Conservation (phyloP, 2,797 vertebrate genomes). For the Phrynocephalus forsythii region DNA sequence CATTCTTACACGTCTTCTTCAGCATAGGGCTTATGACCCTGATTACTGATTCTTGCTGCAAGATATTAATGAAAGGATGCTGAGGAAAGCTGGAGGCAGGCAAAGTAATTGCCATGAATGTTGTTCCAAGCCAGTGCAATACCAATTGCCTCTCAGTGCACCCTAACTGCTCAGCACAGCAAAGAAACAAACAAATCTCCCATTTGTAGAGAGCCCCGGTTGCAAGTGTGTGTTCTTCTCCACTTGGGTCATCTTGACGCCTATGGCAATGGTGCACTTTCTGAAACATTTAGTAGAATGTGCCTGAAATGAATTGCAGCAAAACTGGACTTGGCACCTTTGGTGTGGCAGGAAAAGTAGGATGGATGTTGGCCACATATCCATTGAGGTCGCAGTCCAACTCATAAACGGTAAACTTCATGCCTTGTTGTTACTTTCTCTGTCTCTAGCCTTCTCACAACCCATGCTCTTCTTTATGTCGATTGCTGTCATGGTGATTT, state of each 20-base stretch:
- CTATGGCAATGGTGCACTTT: neutral
- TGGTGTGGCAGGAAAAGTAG: neutral
- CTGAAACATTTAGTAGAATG: neutral
- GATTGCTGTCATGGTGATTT: neutral
- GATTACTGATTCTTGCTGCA: conserved; percentile 49
- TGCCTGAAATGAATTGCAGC: neutral
- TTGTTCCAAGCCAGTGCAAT: conserved; percentile 11
- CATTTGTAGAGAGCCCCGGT: conserved; percentile 18
- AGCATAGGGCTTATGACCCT: conserved; percentile 49
- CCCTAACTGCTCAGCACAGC: neutral
- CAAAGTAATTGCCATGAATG: conserved; percentile 53
- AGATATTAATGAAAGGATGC: conserved; percentile 50
- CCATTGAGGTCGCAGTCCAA: neutral
- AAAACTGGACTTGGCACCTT: neutral
- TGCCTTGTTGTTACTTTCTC: neutral
- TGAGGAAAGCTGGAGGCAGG: conserved; percentile 29
- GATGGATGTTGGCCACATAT: neutral
- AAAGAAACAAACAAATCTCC: conserved; percentile 23
- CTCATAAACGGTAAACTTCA: too few species aligned
- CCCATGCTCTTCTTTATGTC: neutral
- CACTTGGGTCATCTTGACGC: neutral
- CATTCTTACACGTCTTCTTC: conserved; percentile 35
- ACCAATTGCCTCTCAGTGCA: neutral
- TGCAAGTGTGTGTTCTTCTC: neutral
- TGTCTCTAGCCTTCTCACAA: neutral